Percentiles rank a stretch among this genome's conserved stretches.
These are phyloP conservation scores for Macroglossus sobrinus DNA, from an alignment of 2,113 vertebrate species.

Conservation along the genomic window DNA sequence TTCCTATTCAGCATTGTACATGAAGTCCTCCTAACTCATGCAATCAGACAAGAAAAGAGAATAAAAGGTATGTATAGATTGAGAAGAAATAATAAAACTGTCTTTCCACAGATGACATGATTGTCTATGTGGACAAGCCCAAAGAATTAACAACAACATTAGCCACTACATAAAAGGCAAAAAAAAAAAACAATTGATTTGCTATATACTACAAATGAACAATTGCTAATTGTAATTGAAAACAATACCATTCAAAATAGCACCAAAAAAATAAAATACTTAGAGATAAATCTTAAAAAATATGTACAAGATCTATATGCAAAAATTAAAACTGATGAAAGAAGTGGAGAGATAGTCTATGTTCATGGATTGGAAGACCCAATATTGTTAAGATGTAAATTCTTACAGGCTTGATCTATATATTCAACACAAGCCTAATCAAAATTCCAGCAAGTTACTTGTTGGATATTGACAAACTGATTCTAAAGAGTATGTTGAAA, in stretches of 20 bases:
- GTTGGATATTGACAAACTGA: background rate
- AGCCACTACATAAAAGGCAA: background rate
- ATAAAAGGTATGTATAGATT: background rate
- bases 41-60: background rate
- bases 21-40: background rate
- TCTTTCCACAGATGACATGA: background rate
- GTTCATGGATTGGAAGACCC: background rate
- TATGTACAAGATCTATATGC: background rate
- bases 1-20: background rate
- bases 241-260: background rate
- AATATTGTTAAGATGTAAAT: background rate
- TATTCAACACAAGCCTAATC: background rate
- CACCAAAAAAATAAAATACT: background rate
- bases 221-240: background rate
- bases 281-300: background rate
- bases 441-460: background rate
- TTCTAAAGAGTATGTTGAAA: background rate
- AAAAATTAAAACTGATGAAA: background rate
- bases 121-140: background rate
- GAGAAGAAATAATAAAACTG: background rate
- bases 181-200: background rate
- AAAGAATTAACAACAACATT: background rate
- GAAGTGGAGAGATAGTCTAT: background rate
- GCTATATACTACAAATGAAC: background rate
- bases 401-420: background rate